Evolutionary conservation across 2,113 vertebrate species (phyloP), one percentile per base, ranked within the genome.

Genomic region (Rhinopomastus cyanomelas): DNA sequence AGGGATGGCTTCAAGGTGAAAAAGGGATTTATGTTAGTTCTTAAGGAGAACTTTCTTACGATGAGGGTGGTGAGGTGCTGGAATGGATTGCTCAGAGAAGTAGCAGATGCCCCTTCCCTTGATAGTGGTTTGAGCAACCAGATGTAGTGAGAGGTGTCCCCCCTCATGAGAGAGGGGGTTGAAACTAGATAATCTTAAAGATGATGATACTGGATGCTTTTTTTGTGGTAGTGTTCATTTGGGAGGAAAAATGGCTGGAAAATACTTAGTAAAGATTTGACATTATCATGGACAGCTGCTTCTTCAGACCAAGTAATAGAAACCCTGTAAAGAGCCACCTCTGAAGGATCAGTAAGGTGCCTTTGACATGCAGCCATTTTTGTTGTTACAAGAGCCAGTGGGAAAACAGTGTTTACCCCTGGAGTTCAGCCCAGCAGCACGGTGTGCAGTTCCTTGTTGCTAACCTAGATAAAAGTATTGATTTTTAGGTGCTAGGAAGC

Each of bases 381-480:
- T 68, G 18, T 26, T 42, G 26, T 72, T 85, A 3, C 0, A 44
- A 86, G 81, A 84, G 29, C 12, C 14, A 21, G 30, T 32, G 56
- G 53, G 44, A 87, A 53, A 52, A 56, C 1, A 0, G 1, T n/a
- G 21, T 56, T 92, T 85, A 42, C 36, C 34, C 39, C 19, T 29
- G 55, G 42, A 52, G n/a, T 57, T 26, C 66, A 37, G 20, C 57
- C 65, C n/a, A 25, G 68, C 57, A 65, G 52, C 66, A 29, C 8
- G n/a, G 21, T 16, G 4, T 73, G 32, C 57, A 76, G 44, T 68
- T 94, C n/a, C 30, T 79, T 73, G 62, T 75, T 92, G 44, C 49
- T 81, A 61, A 76, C 34, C 76, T 86, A 65, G 94, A 59, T 74
- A 75, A 29, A 21, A n/a, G 29, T 72, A 62, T 77, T 87, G 85